phyloP scores from a whole-genome alignment of 2,113 vertebrate species.

The Accipiter cooperii region DNA sequence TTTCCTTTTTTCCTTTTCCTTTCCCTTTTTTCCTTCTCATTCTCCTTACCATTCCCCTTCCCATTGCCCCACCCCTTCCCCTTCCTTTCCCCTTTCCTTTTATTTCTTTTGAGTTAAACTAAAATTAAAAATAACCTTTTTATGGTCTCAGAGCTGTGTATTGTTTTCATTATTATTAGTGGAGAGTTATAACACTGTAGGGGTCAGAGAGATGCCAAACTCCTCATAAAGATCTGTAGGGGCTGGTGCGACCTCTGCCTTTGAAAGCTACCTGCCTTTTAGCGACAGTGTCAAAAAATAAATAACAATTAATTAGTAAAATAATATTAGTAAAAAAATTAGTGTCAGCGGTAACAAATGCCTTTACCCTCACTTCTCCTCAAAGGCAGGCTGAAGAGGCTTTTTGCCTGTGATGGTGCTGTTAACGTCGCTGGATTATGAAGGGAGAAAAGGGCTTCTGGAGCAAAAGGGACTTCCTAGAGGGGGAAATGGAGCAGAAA shows the following conservation, averaged over 20 bases:
- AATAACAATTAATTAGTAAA: neutral
- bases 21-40: neutral
- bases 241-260: neutral
- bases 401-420: neutral
- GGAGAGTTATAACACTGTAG: neutral
- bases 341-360: neutral
- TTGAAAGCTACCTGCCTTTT: neutral
- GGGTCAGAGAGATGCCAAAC: neutral
- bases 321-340: neutral
- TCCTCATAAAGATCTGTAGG: neutral
- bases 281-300: neutral
- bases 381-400: neutral
- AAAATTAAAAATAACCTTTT: neutral
- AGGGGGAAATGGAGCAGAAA: neutral
- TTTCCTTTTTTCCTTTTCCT: neutral
- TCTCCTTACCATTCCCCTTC: neutral
- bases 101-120: neutral
- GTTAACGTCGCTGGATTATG: neutral
- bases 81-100: neutral
- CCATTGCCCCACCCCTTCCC: neutral
- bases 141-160: neutral
- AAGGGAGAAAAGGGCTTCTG: neutral
- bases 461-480: neutral
- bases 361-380: neutral
- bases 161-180: neutral